Base-by-base conservation (phyloP, 2,888 invertebrate species). In the Tanypteryx hageni region DNA sequence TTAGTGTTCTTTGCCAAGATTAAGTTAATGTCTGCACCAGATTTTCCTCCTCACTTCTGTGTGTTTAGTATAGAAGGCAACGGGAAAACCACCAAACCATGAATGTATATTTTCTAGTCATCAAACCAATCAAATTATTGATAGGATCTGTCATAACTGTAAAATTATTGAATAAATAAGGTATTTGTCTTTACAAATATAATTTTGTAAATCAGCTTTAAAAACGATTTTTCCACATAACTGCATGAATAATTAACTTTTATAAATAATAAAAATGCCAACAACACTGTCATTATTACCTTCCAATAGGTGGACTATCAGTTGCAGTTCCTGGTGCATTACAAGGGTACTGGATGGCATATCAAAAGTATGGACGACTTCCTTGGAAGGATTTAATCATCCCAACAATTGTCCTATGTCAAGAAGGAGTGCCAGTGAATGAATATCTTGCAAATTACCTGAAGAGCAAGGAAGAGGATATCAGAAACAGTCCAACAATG, bases 321-420 rank as follows among this genome's bases (percentile, higher is more conserved):
- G 95, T 96, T 8, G 96, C 95, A 22, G 95, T 96, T n/a, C 96
- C 96, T 7, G 96, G 96, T 64, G 96, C 96, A 93, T 92, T 96
- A 16, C 94, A 94, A 27, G 96, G 96, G 4, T 95, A 95, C 93
- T 94, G 95, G 94, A 93, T 93, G 92, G 95, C 95, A 44, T 95
- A 95, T 94, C 93, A 94, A 92, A 93, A 94, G 86, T 95, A 94
- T 93, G 96, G 96, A 2, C 92, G 92, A 61, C 93, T 95, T 27
- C 94, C 94, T 0, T 96, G 96, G 96, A 92, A 92, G 56, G 94
- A 95, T 0, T 93, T 96, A n/a, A 95, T 96, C 92, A 93, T 94
- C 64, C 95, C 95, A 22, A 94, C 95, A 9, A 95, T 95, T 61
- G 93, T 94, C 22, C 94, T 96, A 93, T 95, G 95, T 56, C 92